phyloP scores from a whole-genome alignment of 2,797 vertebrate species.

The Poecilia velifera region DNA sequence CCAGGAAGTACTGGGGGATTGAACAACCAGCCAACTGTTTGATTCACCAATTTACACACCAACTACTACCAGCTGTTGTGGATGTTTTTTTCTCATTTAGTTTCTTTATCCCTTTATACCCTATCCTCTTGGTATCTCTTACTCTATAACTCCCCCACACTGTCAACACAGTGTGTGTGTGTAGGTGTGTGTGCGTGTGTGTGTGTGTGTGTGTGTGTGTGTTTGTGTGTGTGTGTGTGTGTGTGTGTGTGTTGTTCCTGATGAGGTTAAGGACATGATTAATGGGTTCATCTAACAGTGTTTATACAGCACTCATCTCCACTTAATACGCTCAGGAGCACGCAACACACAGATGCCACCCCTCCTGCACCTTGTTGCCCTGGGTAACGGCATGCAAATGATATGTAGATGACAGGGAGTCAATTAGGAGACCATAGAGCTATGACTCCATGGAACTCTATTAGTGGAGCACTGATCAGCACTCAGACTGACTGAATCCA shows the following conservation, averaged over 20 bases:
- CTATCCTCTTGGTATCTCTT: constrained; percentile 2
- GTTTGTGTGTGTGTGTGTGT: constrained; percentile 9
- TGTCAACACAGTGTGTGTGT: not conserved
- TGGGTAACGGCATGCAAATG: constrained; percentile 71
- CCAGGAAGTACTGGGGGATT: not conserved
- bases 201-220: constrained; percentile 5
- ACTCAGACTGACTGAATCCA: constrained; percentile 29
- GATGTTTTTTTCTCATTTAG: constrained; percentile 23
- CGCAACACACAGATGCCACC: constrained; percentile 9
- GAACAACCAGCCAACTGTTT: constrained; percentile 14
- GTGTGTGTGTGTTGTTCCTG: constrained; percentile 40
- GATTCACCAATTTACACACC: constrained; percentile 24
- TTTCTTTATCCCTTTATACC: constrained; percentile 8
- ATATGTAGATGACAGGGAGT: constrained; percentile 74
- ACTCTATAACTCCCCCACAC: constrained; percentile 8
- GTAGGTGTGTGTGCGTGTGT: constrained; percentile 16
- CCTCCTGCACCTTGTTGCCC: constrained; percentile 43
- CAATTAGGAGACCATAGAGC: constrained; percentile 68
- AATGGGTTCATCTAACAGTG: constrained; percentile 66
- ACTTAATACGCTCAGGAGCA: constrained; percentile 48
- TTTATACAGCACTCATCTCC: constrained; percentile 67
- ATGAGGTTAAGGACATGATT: constrained; percentile 75
- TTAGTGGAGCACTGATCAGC: constrained; percentile 63
- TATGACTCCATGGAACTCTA: constrained; percentile 67
- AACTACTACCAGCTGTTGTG: constrained; percentile 33